phyloP scores from a whole-genome alignment of 2,797 vertebrate genomes.

The Anabas testudineus region DNA sequence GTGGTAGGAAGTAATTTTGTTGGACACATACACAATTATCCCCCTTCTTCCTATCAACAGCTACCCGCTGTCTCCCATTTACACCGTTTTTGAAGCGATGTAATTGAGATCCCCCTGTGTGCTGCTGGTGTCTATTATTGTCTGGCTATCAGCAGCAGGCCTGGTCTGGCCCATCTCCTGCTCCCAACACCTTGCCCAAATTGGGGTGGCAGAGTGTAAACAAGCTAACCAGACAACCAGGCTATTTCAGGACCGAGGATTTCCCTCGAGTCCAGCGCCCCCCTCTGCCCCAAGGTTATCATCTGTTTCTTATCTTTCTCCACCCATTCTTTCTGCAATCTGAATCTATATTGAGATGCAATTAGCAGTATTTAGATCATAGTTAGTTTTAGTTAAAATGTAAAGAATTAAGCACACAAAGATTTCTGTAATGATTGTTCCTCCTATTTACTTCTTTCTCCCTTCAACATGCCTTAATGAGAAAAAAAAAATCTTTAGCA shows the following conservation, averaged over 20 bases:
- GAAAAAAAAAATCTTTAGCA: background rate
- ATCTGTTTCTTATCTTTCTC: slow-evolving; percentile 13
- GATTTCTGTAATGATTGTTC: background rate
- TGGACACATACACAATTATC: slow-evolving; percentile 46
- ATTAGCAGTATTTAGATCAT: background rate
- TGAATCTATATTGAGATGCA: too few relatives aligned
- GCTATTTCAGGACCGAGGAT: slow-evolving; percentile 61
- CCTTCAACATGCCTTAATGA: background rate
- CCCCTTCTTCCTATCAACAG: slow-evolving; percentile 50
- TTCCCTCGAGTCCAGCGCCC: slow-evolving; percentile 35
- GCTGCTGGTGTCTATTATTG: slow-evolving; percentile 62
- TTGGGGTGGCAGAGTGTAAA: slow-evolving; percentile 73
- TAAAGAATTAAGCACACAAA: too few relatives aligned
- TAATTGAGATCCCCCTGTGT: slow-evolving; percentile 64
- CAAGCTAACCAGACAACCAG: slow-evolving; percentile 59
- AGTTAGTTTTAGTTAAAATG: too few relatives aligned
- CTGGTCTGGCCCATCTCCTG: slow-evolving; percentile 70
- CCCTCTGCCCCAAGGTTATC: background rate
- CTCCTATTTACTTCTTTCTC: slow-evolving; percentile 6
- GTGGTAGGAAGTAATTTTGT: slow-evolving; percentile 55
- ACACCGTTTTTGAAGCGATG: slow-evolving; percentile 47
- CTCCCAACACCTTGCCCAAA: slow-evolving; percentile 56
- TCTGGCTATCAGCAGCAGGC: slow-evolving; percentile 60
- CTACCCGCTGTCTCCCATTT: slow-evolving; percentile 45
- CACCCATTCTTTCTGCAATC: background rate